These are phyloP conservation scores for Centruroides sculpturatus DNA, from an alignment of 1,140 invertebrate species.

Conservation along the genomic window DNA sequence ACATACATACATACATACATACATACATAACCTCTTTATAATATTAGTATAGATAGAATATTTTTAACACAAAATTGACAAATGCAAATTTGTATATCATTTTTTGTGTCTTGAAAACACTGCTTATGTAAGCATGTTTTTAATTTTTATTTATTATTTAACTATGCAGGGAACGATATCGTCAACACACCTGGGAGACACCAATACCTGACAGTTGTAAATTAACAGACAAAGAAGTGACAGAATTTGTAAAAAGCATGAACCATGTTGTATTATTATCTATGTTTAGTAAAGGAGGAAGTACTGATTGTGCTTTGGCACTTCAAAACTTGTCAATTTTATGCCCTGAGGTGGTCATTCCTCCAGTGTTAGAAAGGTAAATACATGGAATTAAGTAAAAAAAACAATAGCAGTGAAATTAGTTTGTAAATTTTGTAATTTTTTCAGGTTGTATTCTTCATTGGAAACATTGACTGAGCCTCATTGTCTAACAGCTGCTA, in stretches of 20 bases:
- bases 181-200: constrained; percentile 47
- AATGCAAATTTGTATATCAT: no score
- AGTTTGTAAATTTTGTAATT: not conserved
- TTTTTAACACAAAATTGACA: no score
- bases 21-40: no score
- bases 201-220: constrained; percentile 48
- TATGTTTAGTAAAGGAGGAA: constrained; percentile 58
- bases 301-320: constrained; percentile 46
- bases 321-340: constrained; percentile 60
- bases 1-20: no score
- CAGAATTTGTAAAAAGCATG: constrained; percentile 59
- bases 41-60: no score
- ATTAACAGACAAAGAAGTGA: constrained; percentile 65
- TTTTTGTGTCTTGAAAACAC: no score
- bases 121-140: no score
- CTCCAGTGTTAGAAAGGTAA: constrained; percentile 59
- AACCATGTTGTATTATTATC: constrained; percentile 50
- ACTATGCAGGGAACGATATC: constrained; percentile 42
- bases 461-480: constrained; percentile 77
- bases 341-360: constrained; percentile 66
- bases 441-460: constrained; percentile 46
- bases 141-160: constrained; percentile 1
- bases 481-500: constrained; percentile 60
- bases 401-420: not conserved
- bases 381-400: constrained; percentile 5